phyloP scores from a whole-genome alignment of 2,888 invertebrate genomes.

The Diaperis boleti region DNA sequence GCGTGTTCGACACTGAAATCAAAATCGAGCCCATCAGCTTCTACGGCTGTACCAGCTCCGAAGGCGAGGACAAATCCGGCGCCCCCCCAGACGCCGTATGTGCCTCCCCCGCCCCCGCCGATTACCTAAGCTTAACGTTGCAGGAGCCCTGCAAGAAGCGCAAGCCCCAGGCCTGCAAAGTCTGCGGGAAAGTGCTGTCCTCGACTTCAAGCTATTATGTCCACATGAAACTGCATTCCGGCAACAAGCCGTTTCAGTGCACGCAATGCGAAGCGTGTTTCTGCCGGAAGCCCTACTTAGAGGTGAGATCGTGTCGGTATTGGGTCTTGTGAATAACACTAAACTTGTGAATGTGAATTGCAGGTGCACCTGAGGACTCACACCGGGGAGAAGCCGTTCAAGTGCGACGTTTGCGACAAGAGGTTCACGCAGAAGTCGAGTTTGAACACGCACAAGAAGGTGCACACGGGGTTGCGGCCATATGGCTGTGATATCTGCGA shows the following conservation, averaged over 20 bases:
- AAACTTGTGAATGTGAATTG: conserved; percentile 3
- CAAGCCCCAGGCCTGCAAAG: conserved; percentile 82
- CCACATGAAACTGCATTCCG: conserved; percentile 86
- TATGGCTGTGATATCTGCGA: conserved; percentile 85
- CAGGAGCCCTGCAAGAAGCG: conserved; percentile 66
- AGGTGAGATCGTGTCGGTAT: too few relatives aligned
- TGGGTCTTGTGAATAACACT: too few relatives aligned
- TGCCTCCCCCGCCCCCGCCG: neutral
- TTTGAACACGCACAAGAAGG: conserved; percentile 84
- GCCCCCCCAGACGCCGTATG: conserved; percentile 1
- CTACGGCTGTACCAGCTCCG: conserved; percentile 61
- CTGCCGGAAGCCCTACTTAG: conserved; percentile 84
- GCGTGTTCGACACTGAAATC: conserved; percentile 32
- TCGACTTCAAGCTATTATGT: conserved; percentile 85
- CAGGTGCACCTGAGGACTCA: conserved; percentile 83
- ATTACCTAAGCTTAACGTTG: conserved; percentile 55
- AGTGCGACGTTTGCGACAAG: conserved; percentile 81
- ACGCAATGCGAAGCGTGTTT: conserved; percentile 83
- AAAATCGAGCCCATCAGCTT: conserved; percentile 43
- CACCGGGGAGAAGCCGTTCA: conserved; percentile 81
- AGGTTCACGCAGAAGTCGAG: conserved; percentile 86
- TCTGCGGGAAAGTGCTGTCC: conserved; percentile 82
- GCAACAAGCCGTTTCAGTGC: conserved; percentile 84
- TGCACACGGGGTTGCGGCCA: conserved; percentile 84
- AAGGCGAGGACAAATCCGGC: conserved; percentile 1